Evolutionary conservation across 2,797 vertebrate genomes (phyloP).

Genomic region (Periparus ater): DNA sequence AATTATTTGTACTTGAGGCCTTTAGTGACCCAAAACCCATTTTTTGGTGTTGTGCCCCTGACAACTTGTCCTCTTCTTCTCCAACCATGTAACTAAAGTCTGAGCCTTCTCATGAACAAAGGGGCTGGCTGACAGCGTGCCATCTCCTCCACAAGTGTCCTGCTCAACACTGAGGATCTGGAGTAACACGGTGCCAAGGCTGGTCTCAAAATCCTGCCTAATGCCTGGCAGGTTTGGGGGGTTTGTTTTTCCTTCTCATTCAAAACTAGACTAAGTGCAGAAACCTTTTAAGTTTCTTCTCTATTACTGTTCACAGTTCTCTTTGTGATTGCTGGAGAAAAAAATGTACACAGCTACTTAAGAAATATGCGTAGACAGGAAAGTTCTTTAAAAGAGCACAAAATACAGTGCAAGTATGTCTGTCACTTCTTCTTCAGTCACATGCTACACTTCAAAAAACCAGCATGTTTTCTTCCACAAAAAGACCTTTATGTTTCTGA

Average conservation of each 20-base stretch:
- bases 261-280: neutral
- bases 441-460: neutral
- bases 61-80: neutral
- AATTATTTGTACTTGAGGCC: neutral
- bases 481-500: slow-evolving; percentile 43
- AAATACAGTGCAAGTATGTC: neutral
- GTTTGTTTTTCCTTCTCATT: neutral
- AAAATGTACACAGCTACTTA: neutral
- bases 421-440: neutral
- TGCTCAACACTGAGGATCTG: neutral
- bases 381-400: neutral
- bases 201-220: neutral
- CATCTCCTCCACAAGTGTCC: accelerated
- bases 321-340: neutral
- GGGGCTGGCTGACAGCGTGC: neutral
- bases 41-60: neutral
- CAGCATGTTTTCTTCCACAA: neutral
- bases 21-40: slow-evolving; percentile 1
- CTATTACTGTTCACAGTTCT: neutral
- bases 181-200: neutral
- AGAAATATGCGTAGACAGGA: neutral
- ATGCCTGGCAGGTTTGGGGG: neutral
- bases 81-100: neutral
- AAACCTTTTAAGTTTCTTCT: neutral
- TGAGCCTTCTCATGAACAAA: neutral